Evolutionary conservation across 53 echinoderm and acorn worm species (phyloP), one percentile per base, ranked within the genome.

Genomic region (Holothuria scabra): DNA sequence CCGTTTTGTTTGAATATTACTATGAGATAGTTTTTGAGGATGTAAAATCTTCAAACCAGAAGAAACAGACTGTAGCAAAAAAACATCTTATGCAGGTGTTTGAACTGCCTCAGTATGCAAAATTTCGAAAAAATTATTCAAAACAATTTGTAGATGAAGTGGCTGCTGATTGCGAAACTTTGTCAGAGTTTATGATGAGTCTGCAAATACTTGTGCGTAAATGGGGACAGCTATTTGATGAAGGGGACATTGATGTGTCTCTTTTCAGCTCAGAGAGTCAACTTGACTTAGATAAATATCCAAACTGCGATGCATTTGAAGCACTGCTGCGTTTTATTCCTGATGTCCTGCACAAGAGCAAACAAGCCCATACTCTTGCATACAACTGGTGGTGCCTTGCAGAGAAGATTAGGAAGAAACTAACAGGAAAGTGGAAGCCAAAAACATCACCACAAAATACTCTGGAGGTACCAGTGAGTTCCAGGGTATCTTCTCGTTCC

Each of bases 331-430:
- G 92, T 66, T 80, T 94, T 18, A 86, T 94, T 41, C 97, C 97
- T 1, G 97, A 97, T 67, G 72, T 97, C 66, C 69, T 97, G 28
- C 69, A 75, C 56, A 97, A 97, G 76, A 91, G 80, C 58, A 72
- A 83, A 18, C 71, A 68, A 35, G 88, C 90, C 22, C 80, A 88
- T n/a, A 82, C 82, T 24, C 84, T 97, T 28, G 90, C 94, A 12
- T 86, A 67, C 58, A 84, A 70, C 26, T 97, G 97, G 97, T 97
- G 97, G 97, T 90, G 85, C 33, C 88, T 88, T n/a, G 88, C 97
- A 8, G 97, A 94, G 52, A 90, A 86, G 79, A 92, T 97, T 37
- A 83, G 92, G 21, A 91, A 89, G 24, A 86, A 86, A 59, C 66
- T 95, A 12, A 68, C 76, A 20, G 90, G 85, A 11, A 76, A 93